phyloP scores from a whole-genome alignment of 2,113 vertebrate genomes.

The Prionailurus bengalensis region DNA sequence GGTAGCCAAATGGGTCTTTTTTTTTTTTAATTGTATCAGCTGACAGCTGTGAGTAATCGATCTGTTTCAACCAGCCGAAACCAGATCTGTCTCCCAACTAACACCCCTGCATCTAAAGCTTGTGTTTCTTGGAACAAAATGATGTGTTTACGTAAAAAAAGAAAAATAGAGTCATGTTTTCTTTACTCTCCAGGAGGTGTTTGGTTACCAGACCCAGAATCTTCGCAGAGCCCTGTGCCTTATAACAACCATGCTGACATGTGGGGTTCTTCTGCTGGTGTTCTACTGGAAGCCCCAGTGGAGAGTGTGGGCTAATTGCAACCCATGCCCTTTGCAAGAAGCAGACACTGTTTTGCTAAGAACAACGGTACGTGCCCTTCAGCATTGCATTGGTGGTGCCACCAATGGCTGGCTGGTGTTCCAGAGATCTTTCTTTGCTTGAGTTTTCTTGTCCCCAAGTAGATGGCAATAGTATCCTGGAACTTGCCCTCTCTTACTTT shows the following conservation, averaged over 20 bases:
- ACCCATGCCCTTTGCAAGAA: slow-evolving; percentile 81
- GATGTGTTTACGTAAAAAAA: not conserved
- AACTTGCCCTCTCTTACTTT: not conserved
- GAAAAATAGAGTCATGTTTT: slow-evolving; percentile 5
- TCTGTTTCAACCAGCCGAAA: not conserved
- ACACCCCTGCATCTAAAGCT: not conserved
- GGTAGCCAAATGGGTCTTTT: not conserved
- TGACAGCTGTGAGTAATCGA: slow-evolving; percentile 33
- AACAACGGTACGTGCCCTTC: slow-evolving; percentile 79
- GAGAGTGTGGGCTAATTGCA: slow-evolving; percentile 83
- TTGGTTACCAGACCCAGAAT: slow-evolving; percentile 77
- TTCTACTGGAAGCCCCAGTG: slow-evolving; percentile 86
- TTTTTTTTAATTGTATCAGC: not conserved
- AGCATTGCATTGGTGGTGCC: not conserved
- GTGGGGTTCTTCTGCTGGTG: slow-evolving; percentile 77
- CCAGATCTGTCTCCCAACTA: not conserved
- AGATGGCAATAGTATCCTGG: not conserved
- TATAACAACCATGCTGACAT: slow-evolving; percentile 63
- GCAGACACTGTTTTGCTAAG: slow-evolving; percentile 84
- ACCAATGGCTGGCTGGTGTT: not conserved
- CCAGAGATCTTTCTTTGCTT: not conserved
- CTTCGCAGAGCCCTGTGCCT: slow-evolving; percentile 77
- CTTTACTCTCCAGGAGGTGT: slow-evolving; percentile 69
- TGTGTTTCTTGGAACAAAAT: not conserved
- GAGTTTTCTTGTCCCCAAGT: not conserved